Conservation (phyloP, 2,113 vertebrate species). For the Otolemur garnettii region DNA sequence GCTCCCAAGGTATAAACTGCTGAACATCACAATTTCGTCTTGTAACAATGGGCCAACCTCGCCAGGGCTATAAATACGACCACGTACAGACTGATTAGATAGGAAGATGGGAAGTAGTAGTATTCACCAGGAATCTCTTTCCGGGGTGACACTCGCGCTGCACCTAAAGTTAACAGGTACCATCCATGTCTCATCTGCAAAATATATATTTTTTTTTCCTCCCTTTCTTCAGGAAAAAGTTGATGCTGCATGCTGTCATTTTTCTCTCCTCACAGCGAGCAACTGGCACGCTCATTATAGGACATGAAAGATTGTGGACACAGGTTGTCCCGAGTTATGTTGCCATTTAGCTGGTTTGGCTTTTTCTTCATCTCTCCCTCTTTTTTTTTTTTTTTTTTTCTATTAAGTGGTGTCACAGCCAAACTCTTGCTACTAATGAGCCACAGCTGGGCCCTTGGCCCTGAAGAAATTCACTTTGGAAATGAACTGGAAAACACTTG, state of each 20-base stretch:
- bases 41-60: slow-evolving; percentile 80
- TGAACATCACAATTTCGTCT: slow-evolving; percentile 82
- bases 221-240: slow-evolving; percentile 18
- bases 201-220: neutral
- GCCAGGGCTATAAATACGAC: slow-evolving; percentile 77
- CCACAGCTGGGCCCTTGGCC: neutral
- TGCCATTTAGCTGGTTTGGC: neutral
- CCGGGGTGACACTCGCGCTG: slow-evolving; percentile 48
- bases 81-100: slow-evolving; percentile 61
- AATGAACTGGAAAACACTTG: slow-evolving; percentile 24
- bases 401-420: slow-evolving; percentile 1
- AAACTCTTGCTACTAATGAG: slow-evolving; percentile 22
- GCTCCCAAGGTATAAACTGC: slow-evolving; percentile 84
- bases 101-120: slow-evolving; percentile 46
- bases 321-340: neutral
- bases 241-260: neutral
- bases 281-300: neutral
- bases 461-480: neutral
- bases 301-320: neutral
- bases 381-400: neutral
- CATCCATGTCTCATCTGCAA: slow-evolving; percentile 7
- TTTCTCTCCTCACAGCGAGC: neutral
- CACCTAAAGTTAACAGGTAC: slow-evolving; percentile 65
- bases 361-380: neutral
- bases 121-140: slow-evolving; percentile 44